Evolutionary conservation across 2,113 vertebrate genomes (phyloP), one percentile per base, ranked within the genome.

Genomic region (Geococcyx californianus): DNA sequence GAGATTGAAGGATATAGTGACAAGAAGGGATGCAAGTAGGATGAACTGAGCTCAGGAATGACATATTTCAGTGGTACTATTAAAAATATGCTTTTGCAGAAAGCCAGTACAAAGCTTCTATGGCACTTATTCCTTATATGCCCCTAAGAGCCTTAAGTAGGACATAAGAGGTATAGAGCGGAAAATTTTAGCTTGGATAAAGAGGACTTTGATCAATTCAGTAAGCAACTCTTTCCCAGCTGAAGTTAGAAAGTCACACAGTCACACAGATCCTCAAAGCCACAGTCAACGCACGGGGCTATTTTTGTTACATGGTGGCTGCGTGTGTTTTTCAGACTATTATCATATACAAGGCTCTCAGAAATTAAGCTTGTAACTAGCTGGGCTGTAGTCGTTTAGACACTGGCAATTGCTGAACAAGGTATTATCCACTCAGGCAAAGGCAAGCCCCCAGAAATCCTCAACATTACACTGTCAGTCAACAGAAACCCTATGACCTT

Each of bases 1-100:
- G 95, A 96, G 69, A 86, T 83, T 85, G 95, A 97, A 96, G 92
- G 87, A 83, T 95, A 93, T 28, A 66, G n/a, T 34, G 85, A 90
- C 60, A 95, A 80, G 62, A 68, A 85, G 55, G 49, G 45, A 87
- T 58, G 68, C 68, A 72, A 84, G 58, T 6, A 75, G 49, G 83
- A 93, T 92, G 75, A 95, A 80, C 19, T 75, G 47, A 89, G 49
- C 45, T 93, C 79, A 75, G 34, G 21, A 90, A 93, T 44, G n/a
- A 72, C 25, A 49, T 89, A 78, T 90, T 84, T 96, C 63, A 89
- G 82, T 66, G 47, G 10, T 83, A 58, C 69, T 90, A 78, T 70
- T 86, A 59, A 91, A 82, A 95, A 83, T 87, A 67, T 51, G 26
- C 20, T 63, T 94, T 79, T 63, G 10, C 24, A 78, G 63, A 90